Evolutionary conservation across 2,797 vertebrate genomes (phyloP), one percentile per base, ranked within the genome.

Genomic region (Diglossa cyanea): DNA sequence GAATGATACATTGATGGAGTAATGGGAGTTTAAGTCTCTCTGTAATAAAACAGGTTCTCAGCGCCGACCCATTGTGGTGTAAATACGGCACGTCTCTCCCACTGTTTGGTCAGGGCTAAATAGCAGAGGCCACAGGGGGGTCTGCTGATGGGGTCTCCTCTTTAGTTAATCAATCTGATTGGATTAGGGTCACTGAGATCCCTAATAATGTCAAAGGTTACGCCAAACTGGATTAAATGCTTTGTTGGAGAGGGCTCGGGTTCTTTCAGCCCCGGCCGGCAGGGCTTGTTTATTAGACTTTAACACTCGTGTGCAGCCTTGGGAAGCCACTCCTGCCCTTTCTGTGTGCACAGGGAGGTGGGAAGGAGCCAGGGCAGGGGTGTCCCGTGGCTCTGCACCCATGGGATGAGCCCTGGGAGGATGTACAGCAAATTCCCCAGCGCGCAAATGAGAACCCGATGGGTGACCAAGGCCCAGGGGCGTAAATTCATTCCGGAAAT

Each of bases 161-260:
- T 99, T 98, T 96, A 98, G 98, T 98, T 99, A 99, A 99, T 99
- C 98, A 99, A 98, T 99, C 98, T 99, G 99, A 99, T 99, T 99
- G 99, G 99, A 99, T 99, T 99, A 99, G 98, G 99, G 98, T 99
- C 98, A 99, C 98, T 95, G 98, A 96, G 96, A 98, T 98, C 98
- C 98, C 98, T 98, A 98, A 99, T 99, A 99, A 98, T 99, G 98
- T 99, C 98, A 99, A 98, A 98, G 99, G 98, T 99, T 98, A 98
- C 96, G 98, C 98, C 90, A 96, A 97, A 98, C 97, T 97, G 98
- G 98, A 99, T 99, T 99, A 99, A 98, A 98, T 98, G 97, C 98
- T 99, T 99, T 99, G 98, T 98, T 97, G 77, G 94, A 94, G 87
- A 97, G 96, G 97, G 95, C 90, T 85, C 61, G 6, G 97, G 18